Base-by-base conservation (phyloP, 1,140 invertebrate genomes). In the Temnothorax nylanderi region DNA sequence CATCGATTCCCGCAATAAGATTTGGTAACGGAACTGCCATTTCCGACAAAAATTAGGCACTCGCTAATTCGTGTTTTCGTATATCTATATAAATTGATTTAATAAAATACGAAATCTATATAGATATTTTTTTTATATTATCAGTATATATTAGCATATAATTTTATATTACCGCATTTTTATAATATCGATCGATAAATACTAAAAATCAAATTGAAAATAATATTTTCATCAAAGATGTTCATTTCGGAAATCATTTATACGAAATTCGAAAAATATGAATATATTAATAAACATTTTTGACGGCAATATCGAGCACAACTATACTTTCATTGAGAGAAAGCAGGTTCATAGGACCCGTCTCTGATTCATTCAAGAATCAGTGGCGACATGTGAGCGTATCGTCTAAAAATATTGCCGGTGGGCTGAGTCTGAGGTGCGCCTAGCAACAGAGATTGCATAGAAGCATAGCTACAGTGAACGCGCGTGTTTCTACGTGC, bases 381-480 rank as follows among this genome's bases (percentile, higher is more conserved):
- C 72, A 78, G 65, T 67, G 81, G 82, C 78, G 88, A 91, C 92
- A 93, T 92, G 93, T 92, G 92, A 91, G 87, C 91, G 92, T 92
- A 93, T 90, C 90, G 91, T 94, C 93, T 94, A 94, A 94, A 94
- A 94, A 94, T 94, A 94, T 93, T 94, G 91, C 74, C 92, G 89
- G 89, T 88, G 87, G 85, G 64, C 89, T 90, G 90, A 92, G 87
- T 69, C 90, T 91, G 89, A 92, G 92, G 91, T 93, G 93, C 94
- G 93, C 94, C 93, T 94, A 94, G 94, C 94, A 94, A 94, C 94
- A 94, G 94, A 92, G 91, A 92, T 92, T 94, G 93, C 92, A 93
- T 94, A 92, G 92, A 93, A 92, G 92, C 88, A 91, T 91, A 93
- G 93, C 93, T 93, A 89, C 87, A 85, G 90, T 89, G 90, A 90